Base-by-base conservation (phyloP, 2,113 vertebrate genomes). In the Mirounga angustirostris region DNA sequence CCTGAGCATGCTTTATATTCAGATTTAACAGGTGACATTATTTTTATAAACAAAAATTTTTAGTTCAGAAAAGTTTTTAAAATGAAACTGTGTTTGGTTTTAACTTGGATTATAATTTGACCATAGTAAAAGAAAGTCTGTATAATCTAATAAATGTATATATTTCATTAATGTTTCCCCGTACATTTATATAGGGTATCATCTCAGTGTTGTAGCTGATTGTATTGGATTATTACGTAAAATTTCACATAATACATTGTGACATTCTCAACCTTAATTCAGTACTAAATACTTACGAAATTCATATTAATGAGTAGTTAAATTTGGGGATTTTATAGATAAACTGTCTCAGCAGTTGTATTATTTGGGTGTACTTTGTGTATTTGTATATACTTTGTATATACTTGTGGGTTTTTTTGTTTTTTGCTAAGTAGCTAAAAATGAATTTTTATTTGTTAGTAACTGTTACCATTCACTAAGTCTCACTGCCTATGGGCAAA, bases 161-260 rank as follows among this genome's bases (percentile, higher is more conserved):
- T 69, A 58, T 92, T 87, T 93, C 22, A 40, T 91, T 88, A 30
- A 94, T 97, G 24, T 95, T 79, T 97, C 95, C 26, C 5, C 9
- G 15, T 46, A 26, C 5, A 13, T 89, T 89, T 65, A 59, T 58
- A 73, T 0, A 40, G 3, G 30, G 16, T 94, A n/a, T 80, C 50
- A 83, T 88, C 24, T 93, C 89, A 71, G 56, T 67, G 16, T 90
- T 91, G 33, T 84, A 59, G 43, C 40, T 91, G 46, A 92, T 69
- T 81, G 19, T 96, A 58, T 81, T 74, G 14, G 22, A 69, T 92
- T 96, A 91, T 96, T 91, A 81, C 71, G 73, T 95, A 84, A 92
- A 97, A 95, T 4, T 10, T 18, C 15, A 65, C 7, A 21, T 52
- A 58, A 43, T 13, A 43, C 24, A 81, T 78, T 89, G 59, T 90